Evolutionary conservation across 1,140 invertebrate genomes (phyloP).

Genomic region (Cydia amplana): DNA sequence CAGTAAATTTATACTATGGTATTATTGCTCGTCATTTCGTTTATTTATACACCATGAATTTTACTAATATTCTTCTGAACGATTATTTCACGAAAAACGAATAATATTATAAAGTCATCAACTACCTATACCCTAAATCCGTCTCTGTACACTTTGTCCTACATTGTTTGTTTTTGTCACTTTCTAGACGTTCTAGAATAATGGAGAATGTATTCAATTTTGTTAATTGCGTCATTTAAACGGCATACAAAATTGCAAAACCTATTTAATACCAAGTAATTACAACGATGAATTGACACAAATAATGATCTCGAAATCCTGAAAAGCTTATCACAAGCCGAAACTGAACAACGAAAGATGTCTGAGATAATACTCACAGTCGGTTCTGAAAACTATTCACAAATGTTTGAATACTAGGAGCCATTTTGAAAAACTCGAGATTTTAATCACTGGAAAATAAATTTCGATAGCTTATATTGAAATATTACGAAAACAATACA

Average conservation of each 20-base stretch:
- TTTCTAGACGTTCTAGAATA: conserved; percentile 44
- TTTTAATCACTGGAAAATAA: conserved; percentile 27
- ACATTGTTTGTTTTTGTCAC: conserved; percentile 14
- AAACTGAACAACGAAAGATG: conserved; percentile 33
- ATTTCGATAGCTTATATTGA: conserved; percentile 1
- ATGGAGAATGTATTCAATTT: conserved; percentile 30
- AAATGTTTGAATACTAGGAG: conserved; percentile 68
- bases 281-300: background rate
- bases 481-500: conserved; percentile 24
- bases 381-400: conserved; percentile 74
- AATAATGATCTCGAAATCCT: background rate
- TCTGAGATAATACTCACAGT: conserved; percentile 59
- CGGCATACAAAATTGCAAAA: background rate
- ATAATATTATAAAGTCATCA: background rate
- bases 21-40: background rate
- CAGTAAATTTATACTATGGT: too few relatives aligned
- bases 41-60: background rate
- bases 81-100: background rate
- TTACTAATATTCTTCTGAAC: background rate
- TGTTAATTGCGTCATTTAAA: background rate
- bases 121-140: background rate
- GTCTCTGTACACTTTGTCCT: background rate
- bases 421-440: conserved; percentile 44
- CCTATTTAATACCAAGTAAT: background rate
- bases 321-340: background rate